Base-by-base conservation (phyloP, 2,113 vertebrate species). In the Elephantulus edwardii region DNA sequence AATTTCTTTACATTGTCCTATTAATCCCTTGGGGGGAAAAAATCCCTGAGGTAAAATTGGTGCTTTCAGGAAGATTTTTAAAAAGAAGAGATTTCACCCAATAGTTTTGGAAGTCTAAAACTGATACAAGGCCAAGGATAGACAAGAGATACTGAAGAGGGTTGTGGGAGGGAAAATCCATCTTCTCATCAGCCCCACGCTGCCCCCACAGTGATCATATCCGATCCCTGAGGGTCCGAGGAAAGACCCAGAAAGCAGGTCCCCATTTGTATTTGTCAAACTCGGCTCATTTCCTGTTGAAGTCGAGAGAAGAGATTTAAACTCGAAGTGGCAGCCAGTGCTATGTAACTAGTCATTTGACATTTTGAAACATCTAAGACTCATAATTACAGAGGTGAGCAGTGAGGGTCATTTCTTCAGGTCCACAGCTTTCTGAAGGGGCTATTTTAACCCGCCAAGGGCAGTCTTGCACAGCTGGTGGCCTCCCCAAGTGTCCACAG, bases 211-310 rank as follows among this genome's bases (percentile, higher is more conserved):
- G 44, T 1, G 1, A 74, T 88, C 78, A 86, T 20, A 85, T 7
- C 22, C 74, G 42, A 8, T 74, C 82, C 91, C 78, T 46, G 3
- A 14, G 74, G 89, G 91, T 70, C 44, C 3, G 44, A 74, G 82
- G 81, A 79, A 91, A 79, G 52, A 91, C 58, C 78, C 80, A 28
- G 52, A 70, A 79, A 85, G 85, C 28, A 75, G 66, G 66, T 85
- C 88, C 91, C 91, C 76, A 91, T 91, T 89, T 74, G 83, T 88
- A 72, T 91, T 68, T 94, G 89, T 92, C 96, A 91, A 83, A 83
- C 87, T 77, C 22, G 0, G n/a, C 64, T 76, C 42, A 56, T 71
- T 95, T 81, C 72, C 71, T 24, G 10, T 76, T 38, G 71, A 92
- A 92, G 82, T 75, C 66, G 74, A 86, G 83, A 60, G 79, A 85